Base-by-base conservation (phyloP, 2,797 vertebrate genomes). In the Falco naumanni region DNA sequence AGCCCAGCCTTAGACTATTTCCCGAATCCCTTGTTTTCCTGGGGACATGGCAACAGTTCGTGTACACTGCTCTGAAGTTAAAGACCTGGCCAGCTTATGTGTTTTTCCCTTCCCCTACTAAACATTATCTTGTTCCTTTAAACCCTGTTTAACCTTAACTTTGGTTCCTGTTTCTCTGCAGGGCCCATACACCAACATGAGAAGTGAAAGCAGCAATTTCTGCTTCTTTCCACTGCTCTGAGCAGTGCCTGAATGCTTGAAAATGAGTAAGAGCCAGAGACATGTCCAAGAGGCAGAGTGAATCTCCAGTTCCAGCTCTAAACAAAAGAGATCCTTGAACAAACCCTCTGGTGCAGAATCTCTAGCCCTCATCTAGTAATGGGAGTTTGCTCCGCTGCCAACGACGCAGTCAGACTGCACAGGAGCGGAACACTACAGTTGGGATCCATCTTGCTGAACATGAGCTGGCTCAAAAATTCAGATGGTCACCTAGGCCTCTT, bases 81-180 rank as follows among this genome's bases (percentile, higher is more conserved):
- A 79, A 83, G 54, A 71, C 15, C n/a, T 53, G 59, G 69, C 31
- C 51, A 91, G 54, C 33, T 84, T 53, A 68, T 13, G 76, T 14
- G 54, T 83, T 92, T 93, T 91, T 76, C 82, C 59, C 72, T 88
- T 94, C 79, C 85, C 76, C 54, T 74, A 74, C 56, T 60, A 82
- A 94, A 75, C 10, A 60, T 72, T 90, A 82, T 80, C 64, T 92
- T 94, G 85, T 96, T 97, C 93, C 94, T 90, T 95, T 96, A 93
- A 95, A 96, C 94, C 66, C 60, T 88, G 56, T 50, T 86, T 95
- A 94, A 94, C 91, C 90, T 91, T 83, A 68, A 68, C 64, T 93
- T 84, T 37, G 61, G 87, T 94, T 96, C 93, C 97, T 95, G 70
- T 90, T 97, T 94, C 96, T 93, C 87, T 84, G 70, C 51, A 93